A percentile compares a stretch with the other conserved stretches of the same genome.
Evolutionary conservation across 2,113 vertebrate genomes (phyloP).

Genomic region (Catharus bicknelli): DNA sequence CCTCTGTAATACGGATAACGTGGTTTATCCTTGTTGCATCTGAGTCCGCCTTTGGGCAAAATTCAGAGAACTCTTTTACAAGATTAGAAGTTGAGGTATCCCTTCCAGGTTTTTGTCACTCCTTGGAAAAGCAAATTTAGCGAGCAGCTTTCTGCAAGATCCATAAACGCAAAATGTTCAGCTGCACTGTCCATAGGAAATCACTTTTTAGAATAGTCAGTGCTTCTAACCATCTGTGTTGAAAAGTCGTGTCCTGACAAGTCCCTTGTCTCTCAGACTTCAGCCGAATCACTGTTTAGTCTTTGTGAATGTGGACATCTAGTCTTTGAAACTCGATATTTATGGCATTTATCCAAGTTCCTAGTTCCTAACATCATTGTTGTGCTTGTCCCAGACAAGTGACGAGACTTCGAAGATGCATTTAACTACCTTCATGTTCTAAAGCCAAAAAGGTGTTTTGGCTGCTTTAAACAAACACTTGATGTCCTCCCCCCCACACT

Average conservation of each 20-base stretch:
- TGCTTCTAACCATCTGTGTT: background rate
- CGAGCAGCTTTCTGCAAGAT: background rate
- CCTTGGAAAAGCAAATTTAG: background rate
- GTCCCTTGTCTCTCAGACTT: background rate
- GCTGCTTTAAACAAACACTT: background rate
- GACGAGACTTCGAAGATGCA: background rate
- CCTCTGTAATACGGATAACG: background rate
- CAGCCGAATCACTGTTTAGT: background rate
- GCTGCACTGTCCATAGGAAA: background rate
- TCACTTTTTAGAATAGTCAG: background rate
- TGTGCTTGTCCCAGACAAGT: background rate
- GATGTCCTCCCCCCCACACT: fast-evolving
- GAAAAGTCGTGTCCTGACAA: background rate
- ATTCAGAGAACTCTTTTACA: background rate
- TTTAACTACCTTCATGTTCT: background rate
- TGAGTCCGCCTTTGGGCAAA: background rate
- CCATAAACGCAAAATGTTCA: background rate
- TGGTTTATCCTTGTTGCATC: background rate
- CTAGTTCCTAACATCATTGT: background rate
- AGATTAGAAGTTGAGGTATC: background rate
- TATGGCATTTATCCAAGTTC: background rate
- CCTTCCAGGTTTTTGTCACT: background rate
- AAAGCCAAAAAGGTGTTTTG: background rate
- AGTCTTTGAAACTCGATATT: background rate
- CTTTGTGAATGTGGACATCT: background rate